A percentile compares a stretch with the other conserved stretches of the same genome.
Evolutionary conservation across 2,888 invertebrate genomes (phyloP).

Genomic region (Ectemnius cavifrons): DNA sequence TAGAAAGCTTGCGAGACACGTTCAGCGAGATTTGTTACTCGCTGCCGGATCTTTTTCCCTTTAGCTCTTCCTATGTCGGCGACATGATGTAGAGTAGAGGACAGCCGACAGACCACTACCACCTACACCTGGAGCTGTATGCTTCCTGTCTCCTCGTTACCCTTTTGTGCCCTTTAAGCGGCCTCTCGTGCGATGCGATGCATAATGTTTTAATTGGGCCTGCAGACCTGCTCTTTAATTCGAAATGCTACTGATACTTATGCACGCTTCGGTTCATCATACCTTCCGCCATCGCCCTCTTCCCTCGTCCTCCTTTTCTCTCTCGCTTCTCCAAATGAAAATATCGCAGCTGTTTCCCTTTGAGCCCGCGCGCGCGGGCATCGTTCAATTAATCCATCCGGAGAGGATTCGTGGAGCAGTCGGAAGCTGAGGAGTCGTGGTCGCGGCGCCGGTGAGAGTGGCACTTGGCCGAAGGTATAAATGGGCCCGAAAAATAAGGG

Average conservation of each 20-base stretch:
- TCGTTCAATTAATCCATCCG: too few species aligned
- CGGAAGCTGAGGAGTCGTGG: too few species aligned
- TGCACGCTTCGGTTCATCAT: constrained; percentile 25
- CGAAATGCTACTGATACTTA: constrained; percentile 55
- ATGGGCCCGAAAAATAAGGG: too few species aligned
- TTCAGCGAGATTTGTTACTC: not conserved
- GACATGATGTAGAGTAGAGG: too few species aligned
- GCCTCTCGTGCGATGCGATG: constrained; percentile 51
- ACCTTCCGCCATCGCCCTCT: not conserved
- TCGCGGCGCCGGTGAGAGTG: too few species aligned
- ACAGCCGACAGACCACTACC: constrained; percentile 1
- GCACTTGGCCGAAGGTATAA: too few species aligned
- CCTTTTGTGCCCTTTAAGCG: constrained; percentile 37
- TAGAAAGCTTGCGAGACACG: constrained; percentile 18
- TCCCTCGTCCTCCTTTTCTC: not conserved
- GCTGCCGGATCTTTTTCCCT: not conserved
- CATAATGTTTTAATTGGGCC: constrained; percentile 59
- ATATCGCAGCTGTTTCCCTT: too few species aligned
- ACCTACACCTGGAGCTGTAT: not conserved
- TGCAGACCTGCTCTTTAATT: constrained; percentile 46
- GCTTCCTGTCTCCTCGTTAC: constrained; percentile 36
- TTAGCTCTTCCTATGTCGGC: not conserved
- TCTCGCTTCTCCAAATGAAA: not conserved
- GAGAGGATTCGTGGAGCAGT: too few species aligned
- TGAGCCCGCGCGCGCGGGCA: too few species aligned